Evolutionary conservation across 2,888 invertebrate species (phyloP).

Genomic region (Phasia obesa): DNA sequence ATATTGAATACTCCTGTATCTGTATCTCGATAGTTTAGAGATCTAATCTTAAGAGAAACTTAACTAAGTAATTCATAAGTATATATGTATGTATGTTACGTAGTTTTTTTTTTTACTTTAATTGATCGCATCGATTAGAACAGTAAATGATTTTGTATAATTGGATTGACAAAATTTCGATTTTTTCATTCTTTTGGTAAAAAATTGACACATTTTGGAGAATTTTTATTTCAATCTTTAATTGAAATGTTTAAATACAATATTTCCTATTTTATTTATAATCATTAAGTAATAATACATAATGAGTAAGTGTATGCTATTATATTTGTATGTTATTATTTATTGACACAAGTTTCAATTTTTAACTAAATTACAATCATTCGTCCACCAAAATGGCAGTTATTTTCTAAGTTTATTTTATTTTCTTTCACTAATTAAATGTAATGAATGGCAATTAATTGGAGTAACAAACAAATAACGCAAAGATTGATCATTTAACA

Average conservation of each 20-base stretch:
- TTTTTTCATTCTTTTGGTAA: conserved; percentile 26
- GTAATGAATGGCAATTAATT: conserved; percentile 47
- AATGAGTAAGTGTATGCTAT: conserved; percentile 1
- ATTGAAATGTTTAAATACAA: conserved; percentile 23
- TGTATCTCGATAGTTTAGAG: conserved; percentile 15
- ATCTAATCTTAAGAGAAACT: conserved; percentile 26
- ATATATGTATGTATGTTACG: conserved; percentile 5
- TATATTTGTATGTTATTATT: conserved; percentile 25
- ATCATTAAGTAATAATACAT: conserved; percentile 1
- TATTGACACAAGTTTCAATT: conserved; percentile 65
- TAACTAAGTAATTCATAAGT: conserved; percentile 34
- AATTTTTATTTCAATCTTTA: conserved; percentile 47
- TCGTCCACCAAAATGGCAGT: conserved; percentile 7
- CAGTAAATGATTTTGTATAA: conserved; percentile 21
- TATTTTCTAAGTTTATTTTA: conserved; percentile 30
- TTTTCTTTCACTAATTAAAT: conserved; percentile 48
- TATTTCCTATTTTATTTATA: conserved; percentile 14
- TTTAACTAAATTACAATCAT: conserved; percentile 35
- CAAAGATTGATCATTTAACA: conserved; percentile 51
- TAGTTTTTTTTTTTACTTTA: conserved; percentile 13
- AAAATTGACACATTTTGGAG: conserved; percentile 68
- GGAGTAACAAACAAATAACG: conserved; percentile 66
- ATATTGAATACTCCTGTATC: conserved; percentile 21
- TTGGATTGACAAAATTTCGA: conserved; percentile 52
- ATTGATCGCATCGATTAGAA: conserved; percentile 35